Conservation (phyloP, 2,113 vertebrate genomes). For the Syngnathus floridae region DNA sequence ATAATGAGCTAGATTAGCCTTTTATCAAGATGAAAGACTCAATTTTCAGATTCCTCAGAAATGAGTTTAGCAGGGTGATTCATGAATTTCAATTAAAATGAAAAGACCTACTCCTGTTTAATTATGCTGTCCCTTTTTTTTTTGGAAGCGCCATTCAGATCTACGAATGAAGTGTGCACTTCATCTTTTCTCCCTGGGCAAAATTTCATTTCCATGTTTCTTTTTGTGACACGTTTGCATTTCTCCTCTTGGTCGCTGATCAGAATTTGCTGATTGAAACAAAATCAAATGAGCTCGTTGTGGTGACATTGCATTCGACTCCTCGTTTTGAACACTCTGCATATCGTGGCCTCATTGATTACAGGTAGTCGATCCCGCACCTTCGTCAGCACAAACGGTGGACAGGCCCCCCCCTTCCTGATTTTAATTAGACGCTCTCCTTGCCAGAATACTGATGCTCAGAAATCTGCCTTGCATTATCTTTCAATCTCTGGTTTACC, state of each 20-base stretch:
- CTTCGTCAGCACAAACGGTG: slow-evolving; percentile 68
- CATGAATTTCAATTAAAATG: slow-evolving; percentile 77
- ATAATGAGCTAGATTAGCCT: slow-evolving; percentile 76
- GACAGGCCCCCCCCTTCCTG: slow-evolving; percentile 29
- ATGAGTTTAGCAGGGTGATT: slow-evolving; percentile 68
- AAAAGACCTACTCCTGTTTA: slow-evolving; percentile 67
- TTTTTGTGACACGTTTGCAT: slow-evolving; percentile 66
- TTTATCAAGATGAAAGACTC: slow-evolving; percentile 77
- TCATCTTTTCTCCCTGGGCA: slow-evolving; percentile 56
- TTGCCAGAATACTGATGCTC: slow-evolving; percentile 49
- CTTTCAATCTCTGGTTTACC: slow-evolving; percentile 63
- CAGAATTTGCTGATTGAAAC: slow-evolving; percentile 73
- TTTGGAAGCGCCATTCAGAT: slow-evolving; percentile 54
- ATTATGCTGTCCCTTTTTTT: slow-evolving; percentile 63
- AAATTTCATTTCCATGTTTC: slow-evolving; percentile 70
- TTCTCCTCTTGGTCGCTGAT: slow-evolving; percentile 61
- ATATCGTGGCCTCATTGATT: slow-evolving; percentile 67
- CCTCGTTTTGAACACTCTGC: slow-evolving; percentile 58
- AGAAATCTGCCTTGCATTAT: slow-evolving; percentile 62
- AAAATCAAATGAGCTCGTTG: slow-evolving; percentile 67
- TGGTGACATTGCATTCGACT: slow-evolving; percentile 67
- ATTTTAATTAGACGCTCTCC: slow-evolving; percentile 50
- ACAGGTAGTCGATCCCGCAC: slow-evolving; percentile 62
- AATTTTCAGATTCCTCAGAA: slow-evolving; percentile 71
- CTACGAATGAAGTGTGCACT: slow-evolving; percentile 55